Percentiles rank a stretch among this genome's conserved stretches.
These are phyloP conservation scores for Piaya cayana DNA, from an alignment of 2,113 vertebrate genomes.

Conservation along the genomic window DNA sequence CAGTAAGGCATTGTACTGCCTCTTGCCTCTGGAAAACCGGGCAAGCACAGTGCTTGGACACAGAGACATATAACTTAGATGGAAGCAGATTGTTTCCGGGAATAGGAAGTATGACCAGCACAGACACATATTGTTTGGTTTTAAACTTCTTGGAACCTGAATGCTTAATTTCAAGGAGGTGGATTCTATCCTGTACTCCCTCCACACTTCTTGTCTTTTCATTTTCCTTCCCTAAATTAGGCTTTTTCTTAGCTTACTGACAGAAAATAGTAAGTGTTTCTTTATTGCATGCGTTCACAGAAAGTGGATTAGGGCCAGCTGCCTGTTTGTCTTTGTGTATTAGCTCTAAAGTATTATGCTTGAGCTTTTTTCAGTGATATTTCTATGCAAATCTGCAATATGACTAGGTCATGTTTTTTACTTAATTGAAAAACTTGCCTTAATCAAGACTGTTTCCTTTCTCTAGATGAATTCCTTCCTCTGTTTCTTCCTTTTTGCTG, in stretches of 20 bases:
- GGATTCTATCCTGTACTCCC: background rate
- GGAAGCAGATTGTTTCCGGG: background rate
- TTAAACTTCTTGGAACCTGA: background rate
- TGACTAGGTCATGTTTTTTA: background rate
- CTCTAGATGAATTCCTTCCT: slow-evolving; percentile 96
- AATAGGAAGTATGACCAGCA: background rate
- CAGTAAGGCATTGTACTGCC: background rate
- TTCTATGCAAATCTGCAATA: background rate
- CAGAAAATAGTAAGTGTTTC: background rate
- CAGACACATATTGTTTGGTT: background rate
- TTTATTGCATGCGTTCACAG: background rate
- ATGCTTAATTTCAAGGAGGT: background rate
- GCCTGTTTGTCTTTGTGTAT: background rate
- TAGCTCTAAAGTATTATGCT: background rate
- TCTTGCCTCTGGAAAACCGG: background rate
- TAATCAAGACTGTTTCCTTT: slow-evolving; percentile 30
- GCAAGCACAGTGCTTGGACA: background rate
- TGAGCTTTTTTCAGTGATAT: background rate
- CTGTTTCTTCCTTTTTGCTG: slow-evolving; percentile 96
- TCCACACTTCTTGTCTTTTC: background rate
- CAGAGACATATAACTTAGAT: rapidly evolving
- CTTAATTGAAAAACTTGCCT: background rate
- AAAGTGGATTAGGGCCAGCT: background rate
- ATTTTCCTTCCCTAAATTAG: background rate
- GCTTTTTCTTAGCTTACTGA: background rate